A percentile compares a stretch with the other conserved stretches of the same genome.
Conservation (phyloP, 2,797 vertebrate genomes). For the Melanotaenia maccullochi region DNA sequence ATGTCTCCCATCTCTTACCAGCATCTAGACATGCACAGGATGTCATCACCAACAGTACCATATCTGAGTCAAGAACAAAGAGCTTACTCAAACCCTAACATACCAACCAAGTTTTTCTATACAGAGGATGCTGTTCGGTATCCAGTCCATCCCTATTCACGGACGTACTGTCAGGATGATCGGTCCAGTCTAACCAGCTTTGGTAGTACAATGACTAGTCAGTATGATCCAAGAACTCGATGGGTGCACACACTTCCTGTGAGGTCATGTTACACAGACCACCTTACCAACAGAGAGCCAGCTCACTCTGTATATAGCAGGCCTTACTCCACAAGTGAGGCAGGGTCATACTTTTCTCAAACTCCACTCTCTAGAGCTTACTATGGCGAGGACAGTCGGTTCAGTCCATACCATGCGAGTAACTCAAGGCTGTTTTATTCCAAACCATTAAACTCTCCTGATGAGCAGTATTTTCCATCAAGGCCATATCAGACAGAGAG, state of each 20-base stretch:
- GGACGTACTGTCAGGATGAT: slow-evolving; percentile 84
- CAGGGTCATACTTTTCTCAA: slow-evolving; percentile 86
- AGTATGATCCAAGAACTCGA: slow-evolving; percentile 84
- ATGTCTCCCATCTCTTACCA: slow-evolving; percentile 84
- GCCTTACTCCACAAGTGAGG: slow-evolving; percentile 87
- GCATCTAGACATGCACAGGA: slow-evolving; percentile 77
- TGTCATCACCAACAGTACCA: slow-evolving; percentile 83
- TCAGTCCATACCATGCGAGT: slow-evolving; percentile 79
- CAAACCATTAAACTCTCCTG: slow-evolving; percentile 77
- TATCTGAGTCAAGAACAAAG: slow-evolving; percentile 86
- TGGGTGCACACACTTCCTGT: slow-evolving; percentile 82
- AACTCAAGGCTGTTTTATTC: slow-evolving; percentile 83
- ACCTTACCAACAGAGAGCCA: slow-evolving; percentile 70
- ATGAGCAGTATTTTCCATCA: slow-evolving; percentile 80
- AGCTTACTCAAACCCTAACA: slow-evolving; percentile 85
- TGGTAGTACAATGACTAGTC: slow-evolving; percentile 80
- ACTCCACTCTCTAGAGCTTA: slow-evolving; percentile 85
- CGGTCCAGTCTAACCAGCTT: slow-evolving; percentile 82
- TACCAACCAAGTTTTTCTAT: slow-evolving; percentile 93
- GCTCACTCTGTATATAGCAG: slow-evolving; percentile 76
- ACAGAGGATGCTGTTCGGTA: slow-evolving; percentile 87
- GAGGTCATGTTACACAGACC: slow-evolving; percentile 84
- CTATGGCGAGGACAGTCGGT: slow-evolving; percentile 83
- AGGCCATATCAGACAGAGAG: slow-evolving; percentile 87
- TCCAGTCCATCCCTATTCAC: slow-evolving; percentile 80